phyloP scores from a whole-genome alignment of 2,113 vertebrate genomes.

The Pycnonotus jocosus region DNA sequence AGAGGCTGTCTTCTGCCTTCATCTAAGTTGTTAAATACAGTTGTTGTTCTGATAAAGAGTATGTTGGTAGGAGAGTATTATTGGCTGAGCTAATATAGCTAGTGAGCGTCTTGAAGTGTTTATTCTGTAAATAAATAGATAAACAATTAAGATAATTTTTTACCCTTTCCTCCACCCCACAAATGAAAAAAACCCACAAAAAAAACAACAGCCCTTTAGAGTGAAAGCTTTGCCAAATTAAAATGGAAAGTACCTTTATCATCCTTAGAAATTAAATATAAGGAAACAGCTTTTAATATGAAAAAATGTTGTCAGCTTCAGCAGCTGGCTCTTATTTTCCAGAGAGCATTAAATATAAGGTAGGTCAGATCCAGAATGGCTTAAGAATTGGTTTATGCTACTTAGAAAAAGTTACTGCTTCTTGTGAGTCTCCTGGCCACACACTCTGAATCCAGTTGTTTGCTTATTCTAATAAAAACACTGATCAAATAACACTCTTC shows the following conservation, averaged over 20 bases:
- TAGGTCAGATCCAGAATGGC: neutral
- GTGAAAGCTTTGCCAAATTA: neutral
- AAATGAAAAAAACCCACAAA: neutral
- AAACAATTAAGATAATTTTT: neutral
- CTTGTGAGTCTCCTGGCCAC: neutral
- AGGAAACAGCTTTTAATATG: neutral
- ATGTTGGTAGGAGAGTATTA: neutral
- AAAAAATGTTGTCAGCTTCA: neutral
- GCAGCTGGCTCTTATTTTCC: neutral
- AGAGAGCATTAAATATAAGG: accelerated
- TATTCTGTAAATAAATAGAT: neutral
- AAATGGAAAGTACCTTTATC: neutral
- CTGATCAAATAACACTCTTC: neutral
- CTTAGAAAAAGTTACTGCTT: neutral
- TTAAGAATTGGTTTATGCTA: neutral
- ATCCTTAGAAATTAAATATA: neutral
- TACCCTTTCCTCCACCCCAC: neutral
- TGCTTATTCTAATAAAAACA: neutral
- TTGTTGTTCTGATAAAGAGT: neutral
- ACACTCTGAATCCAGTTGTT: neutral
- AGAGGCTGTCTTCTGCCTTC: neutral
- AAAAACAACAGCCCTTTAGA: neutral
- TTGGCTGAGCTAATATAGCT: neutral
- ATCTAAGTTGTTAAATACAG: neutral
- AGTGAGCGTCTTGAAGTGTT: neutral